Percentiles rank a stretch among this genome's conserved stretches.
phyloP scores from a whole-genome alignment of 1,140 invertebrate genomes.

The Thaumetopoea pityocampa region DNA sequence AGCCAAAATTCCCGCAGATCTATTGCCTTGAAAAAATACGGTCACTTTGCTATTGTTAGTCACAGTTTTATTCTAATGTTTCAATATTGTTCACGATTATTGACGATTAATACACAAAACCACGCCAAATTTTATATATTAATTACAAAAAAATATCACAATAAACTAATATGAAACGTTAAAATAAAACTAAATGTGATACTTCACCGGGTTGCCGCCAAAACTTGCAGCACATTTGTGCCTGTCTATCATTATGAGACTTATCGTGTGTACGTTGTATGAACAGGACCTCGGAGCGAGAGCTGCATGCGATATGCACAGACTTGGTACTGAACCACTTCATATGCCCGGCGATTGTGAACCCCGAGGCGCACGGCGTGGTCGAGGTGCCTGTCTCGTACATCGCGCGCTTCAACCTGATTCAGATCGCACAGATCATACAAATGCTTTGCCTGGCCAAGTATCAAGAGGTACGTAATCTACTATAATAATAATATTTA shows the following conservation, averaged over 20 bases:
- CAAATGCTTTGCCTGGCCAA: conserved; percentile 92
- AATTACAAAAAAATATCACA: too few relatives aligned
- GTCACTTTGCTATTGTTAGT: too few relatives aligned
- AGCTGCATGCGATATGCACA: conserved; percentile 89
- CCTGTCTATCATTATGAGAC: neutral
- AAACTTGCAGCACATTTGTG: neutral
- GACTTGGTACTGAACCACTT: conserved; percentile 96
- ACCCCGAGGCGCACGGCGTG: conserved; percentile 97
- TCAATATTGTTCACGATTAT: too few relatives aligned
- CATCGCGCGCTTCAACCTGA: conserved; percentile 93
- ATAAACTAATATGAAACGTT: too few relatives aligned
- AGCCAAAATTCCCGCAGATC: too few relatives aligned
- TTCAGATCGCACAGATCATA: conserved; percentile 93
- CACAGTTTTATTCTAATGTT: too few relatives aligned
- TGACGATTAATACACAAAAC: too few relatives aligned
- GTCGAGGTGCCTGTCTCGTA: conserved; percentile 95
- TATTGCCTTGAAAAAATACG: too few relatives aligned
- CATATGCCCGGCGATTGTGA: conserved; percentile 96
- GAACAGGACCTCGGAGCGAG: conserved; percentile 75
- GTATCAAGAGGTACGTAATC: conserved; percentile 81
- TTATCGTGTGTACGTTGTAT: neutral
- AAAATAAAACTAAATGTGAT: too few relatives aligned
- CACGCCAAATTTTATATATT: too few relatives aligned
- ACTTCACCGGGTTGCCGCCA: too few relatives aligned
- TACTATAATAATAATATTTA: too few relatives aligned